Conservation (phyloP, 1,140 invertebrate genomes). For the Theocolax elegans region DNA sequence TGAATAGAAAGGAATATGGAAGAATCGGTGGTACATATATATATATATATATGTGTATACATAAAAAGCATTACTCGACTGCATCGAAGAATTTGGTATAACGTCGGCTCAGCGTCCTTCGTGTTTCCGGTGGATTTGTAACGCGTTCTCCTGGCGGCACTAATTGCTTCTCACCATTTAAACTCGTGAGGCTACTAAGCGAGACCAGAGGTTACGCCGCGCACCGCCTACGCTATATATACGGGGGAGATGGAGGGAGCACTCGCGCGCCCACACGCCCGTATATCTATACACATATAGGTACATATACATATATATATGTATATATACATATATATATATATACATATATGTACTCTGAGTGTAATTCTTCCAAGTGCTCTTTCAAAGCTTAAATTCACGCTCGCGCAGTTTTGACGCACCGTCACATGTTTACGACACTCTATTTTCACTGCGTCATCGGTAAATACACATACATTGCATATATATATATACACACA, state of each 20-base stretch:
- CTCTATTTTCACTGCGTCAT: constrained; percentile 10
- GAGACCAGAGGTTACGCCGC: constrained; percentile 21
- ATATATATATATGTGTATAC: too few species aligned
- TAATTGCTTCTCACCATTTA: constrained; percentile 44
- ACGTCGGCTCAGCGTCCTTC: constrained; percentile 11
- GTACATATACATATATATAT: neutral
- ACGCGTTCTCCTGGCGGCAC: constrained; percentile 25
- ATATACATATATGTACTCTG: too few species aligned
- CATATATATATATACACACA: too few species aligned
- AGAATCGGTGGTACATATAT: too few species aligned
- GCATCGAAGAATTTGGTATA: too few species aligned
- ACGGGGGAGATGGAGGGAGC: neutral
- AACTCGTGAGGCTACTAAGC: constrained; percentile 28
- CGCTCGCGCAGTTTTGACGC: constrained; percentile 10
- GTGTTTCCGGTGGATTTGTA: constrained; percentile 34
- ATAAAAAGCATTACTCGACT: too few species aligned
- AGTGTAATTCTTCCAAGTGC: constrained; percentile 20
- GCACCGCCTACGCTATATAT: neutral
- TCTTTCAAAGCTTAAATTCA: neutral
- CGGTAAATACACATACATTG: constrained; percentile 15
- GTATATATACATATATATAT: neutral
- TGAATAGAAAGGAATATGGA: too few species aligned
- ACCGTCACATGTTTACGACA: neutral
- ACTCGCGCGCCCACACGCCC: too few species aligned
- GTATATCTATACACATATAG: too few species aligned